phyloP scores from a whole-genome alignment of 2,888 invertebrate species.

The Melinaea marsaeus region DNA sequence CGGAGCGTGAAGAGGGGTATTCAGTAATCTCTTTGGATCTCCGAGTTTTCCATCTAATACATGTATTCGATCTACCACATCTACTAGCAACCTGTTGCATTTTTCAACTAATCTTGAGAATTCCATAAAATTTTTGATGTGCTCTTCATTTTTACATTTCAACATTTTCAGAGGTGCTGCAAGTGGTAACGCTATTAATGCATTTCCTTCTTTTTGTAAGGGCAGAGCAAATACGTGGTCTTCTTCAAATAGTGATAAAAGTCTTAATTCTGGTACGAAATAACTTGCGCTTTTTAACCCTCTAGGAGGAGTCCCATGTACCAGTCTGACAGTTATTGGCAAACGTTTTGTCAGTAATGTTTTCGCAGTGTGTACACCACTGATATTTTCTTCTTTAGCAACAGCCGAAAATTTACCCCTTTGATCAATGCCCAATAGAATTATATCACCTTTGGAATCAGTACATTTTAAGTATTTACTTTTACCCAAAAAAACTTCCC shows the following conservation, averaged over 20 bases:
- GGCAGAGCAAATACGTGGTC: slow-evolving; percentile 91
- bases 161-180: slow-evolving; percentile 92
- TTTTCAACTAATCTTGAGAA: slow-evolving; percentile 88
- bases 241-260: slow-evolving; percentile 90
- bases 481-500: slow-evolving; percentile 82
- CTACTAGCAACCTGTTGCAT: slow-evolving; percentile 83
- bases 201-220: slow-evolving; percentile 87
- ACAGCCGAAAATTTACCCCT: slow-evolving; percentile 94
- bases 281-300: slow-evolving; percentile 88
- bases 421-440: slow-evolving; percentile 90
- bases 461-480: slow-evolving; percentile 91
- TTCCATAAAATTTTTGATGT: slow-evolving; percentile 84
- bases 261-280: slow-evolving; percentile 90
- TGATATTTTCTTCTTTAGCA: slow-evolving; percentile 95
- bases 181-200: slow-evolving; percentile 88
- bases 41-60: slow-evolving; percentile 89
- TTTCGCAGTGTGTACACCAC: slow-evolving; percentile 94
- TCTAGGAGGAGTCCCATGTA: slow-evolving; percentile 92
- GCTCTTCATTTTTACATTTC: slow-evolving; percentile 88
- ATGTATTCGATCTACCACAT: slow-evolving; percentile 89
- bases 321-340: slow-evolving; percentile 94
- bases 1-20: slow-evolving; percentile 64
- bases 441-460: slow-evolving; percentile 89
- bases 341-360: slow-evolving; percentile 92
- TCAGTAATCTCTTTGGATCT: slow-evolving; percentile 76